Evolutionary conservation across 2,888 invertebrate genomes (phyloP), one percentile per base, ranked within the genome.

Genomic region (Hipparchia semele): DNA sequence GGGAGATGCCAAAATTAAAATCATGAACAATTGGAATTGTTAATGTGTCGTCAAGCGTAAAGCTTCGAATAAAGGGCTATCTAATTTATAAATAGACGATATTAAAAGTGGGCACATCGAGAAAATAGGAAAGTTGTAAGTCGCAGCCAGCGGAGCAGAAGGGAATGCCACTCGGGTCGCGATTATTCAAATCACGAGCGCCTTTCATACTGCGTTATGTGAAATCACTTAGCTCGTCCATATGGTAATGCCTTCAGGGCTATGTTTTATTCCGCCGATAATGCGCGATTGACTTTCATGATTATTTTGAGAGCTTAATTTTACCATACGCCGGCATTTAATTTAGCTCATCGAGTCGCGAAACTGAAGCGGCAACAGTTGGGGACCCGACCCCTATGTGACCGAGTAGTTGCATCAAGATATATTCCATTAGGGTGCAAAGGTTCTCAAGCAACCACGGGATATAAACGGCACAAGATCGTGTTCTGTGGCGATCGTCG

Each of bases 141-240:
- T 13, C 9, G 13, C 1, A 23, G 23, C 7, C 4, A 13, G 13
- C 49, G 62, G 62, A 46, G 49, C 49, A 49, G 49, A 49, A 5
- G 64, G 65, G 23, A 1, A 0, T 49, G 51, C 51, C 23, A 46
- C 64, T 64, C 46, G 10, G 51, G 51, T 12, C 9, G 72, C 76
- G 76, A 77, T 77, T 77, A 76, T 79, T 73, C 73, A 73, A 70
- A 73, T 76, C 73, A 71, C 71, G 66, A 64, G 46, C 54, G 45
- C 66, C 54, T 67, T 59, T 67, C 61, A 62, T 46, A 51, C 56
- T 23, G 61, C 67, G 73, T 68, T 49, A 59, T 68, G 68, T 54
- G 70, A 73, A 75, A 68, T 75, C 75, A 73, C 70, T 75, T 73
- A 70, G 39, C 62, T n/a, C 23, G 60, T 66, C 59, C 69, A 39